phyloP scores from a whole-genome alignment of 1,140 invertebrate species.

The Diabrotica virgifera region DNA sequence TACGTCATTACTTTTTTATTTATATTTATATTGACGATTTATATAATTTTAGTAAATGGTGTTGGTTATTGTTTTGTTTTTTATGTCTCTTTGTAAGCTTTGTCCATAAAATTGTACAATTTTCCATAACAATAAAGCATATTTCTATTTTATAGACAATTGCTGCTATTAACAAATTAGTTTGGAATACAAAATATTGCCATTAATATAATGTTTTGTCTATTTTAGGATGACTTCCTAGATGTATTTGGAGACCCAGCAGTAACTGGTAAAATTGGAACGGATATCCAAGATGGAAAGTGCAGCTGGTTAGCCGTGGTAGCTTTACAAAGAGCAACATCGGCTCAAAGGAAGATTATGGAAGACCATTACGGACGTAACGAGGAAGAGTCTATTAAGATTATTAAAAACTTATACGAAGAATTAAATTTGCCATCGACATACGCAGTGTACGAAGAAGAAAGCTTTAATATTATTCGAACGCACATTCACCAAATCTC shows the following conservation, averaged over 20 bases:
- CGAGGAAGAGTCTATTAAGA: slow-evolving; percentile 65
- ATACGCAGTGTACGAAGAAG: slow-evolving; percentile 83
- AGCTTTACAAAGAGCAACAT: slow-evolving; percentile 75
- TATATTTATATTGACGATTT: no score
- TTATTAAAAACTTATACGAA: slow-evolving; percentile 77
- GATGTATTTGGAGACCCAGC: slow-evolving; percentile 88
- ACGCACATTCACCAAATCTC: slow-evolving; percentile 85
- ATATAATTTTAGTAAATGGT: no score
- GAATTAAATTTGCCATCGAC: slow-evolving; percentile 74
- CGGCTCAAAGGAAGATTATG: slow-evolving; percentile 72
- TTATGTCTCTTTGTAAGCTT: no score
- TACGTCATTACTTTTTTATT: no score
- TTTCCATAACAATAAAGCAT: no score
- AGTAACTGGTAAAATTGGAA: slow-evolving; percentile 85
- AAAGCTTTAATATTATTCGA: slow-evolving; percentile 75
- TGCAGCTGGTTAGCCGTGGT: slow-evolving; percentile 93
- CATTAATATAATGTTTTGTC: neutral
- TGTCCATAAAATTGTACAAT: no score
- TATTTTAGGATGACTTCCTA: slow-evolving; percentile 85
- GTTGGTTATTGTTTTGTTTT: no score
- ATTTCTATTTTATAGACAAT: no score
- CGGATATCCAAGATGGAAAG: slow-evolving; percentile 93
- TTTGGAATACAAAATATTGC: no score
- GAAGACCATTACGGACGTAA: slow-evolving; percentile 75
- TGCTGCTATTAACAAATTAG: no score